Evolutionary conservation across 2,797 vertebrate species (phyloP), one percentile per base, ranked within the genome.

Genomic region (Geotrypetes seraphini): DNA sequence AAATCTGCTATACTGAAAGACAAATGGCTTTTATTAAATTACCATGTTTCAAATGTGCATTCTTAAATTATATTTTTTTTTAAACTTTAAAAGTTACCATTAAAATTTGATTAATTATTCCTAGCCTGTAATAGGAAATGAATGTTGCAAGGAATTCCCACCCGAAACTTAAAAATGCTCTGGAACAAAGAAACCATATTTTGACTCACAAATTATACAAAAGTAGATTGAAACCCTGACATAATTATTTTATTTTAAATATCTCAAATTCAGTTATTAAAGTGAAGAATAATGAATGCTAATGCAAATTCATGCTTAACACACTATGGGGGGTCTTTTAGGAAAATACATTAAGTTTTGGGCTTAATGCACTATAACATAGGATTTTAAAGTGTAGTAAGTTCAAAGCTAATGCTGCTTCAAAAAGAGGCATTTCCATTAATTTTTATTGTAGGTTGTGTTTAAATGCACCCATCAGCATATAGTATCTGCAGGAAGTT

Each of bases 101-200:
- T n/a, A n/a, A n/a, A n/a, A 51, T 71, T 59, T 63, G 46, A 62
- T 62, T 38, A 38, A 63, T 36, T 62, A 59, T 55, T 21, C 63
- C 31, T 33, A 43, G 61, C 29, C 17, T 26, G 42, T 73, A 74
- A 72, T 61, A 69, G 69, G 74, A 76, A 20, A 6, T 7, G 34
- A 31, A 64, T 64, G 46, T 53, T 60, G 19, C 12, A 32, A 53
- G 47, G 24, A 69, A 57, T 66, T 60, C 35, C 39, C 52, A 54
- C 16, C 31, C 66, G 50, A 48, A 66, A 40, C 28, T 31, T 35
- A 13, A 52, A 39, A 49, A 19, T 14, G 57, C 46, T 58, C 56
- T 64, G 51, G 45, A 65, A 54, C 19, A 34, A 24, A 26, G 31
- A 37, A 11, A 30, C 56, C 45, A 57, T 22, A 21, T 50, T n/a